phyloP scores from a whole-genome alignment of 2,888 invertebrate genomes.

The Gastracanthus pulcherrimus region DNA sequence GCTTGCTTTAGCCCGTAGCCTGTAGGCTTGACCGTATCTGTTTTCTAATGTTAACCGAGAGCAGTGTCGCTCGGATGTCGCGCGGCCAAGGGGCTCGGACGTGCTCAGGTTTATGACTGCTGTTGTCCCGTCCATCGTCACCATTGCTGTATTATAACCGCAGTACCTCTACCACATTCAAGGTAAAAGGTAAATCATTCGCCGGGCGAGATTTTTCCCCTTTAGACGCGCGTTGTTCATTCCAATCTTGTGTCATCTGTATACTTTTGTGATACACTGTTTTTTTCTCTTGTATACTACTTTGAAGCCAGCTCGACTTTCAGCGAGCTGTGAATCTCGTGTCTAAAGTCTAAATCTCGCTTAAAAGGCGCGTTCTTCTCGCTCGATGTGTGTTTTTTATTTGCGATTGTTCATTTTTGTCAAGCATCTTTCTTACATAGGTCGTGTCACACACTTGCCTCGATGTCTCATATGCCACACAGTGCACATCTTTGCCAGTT shows the following conservation, averaged over 20 bases:
- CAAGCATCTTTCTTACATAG: constrained; percentile 3
- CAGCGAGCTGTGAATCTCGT: not conserved
- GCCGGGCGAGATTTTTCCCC: constrained; percentile 60
- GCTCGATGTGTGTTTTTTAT: constrained; percentile 62
- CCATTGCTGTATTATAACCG: constrained; percentile 74
- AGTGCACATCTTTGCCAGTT: not conserved
- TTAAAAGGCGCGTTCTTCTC: constrained; percentile 16
- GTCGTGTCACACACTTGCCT: not conserved
- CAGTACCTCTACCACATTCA: constrained; percentile 72
- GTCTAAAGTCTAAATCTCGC: constrained; percentile 42
- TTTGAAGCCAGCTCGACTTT: not conserved
- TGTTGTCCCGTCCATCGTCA: constrained; percentile 75
- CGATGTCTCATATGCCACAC: constrained; percentile 2
- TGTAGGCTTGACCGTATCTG: constrained; percentile 66
- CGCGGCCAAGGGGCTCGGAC: constrained; percentile 72
- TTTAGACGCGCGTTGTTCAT: constrained; percentile 60
- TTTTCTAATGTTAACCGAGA: constrained; percentile 73
- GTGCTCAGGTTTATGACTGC: constrained; percentile 73
- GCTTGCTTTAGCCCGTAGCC: constrained; percentile 55
- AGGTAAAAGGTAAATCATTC: constrained; percentile 70
- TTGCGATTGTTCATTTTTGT: constrained; percentile 54
- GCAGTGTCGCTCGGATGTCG: constrained; percentile 73
- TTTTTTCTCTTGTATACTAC: not conserved
- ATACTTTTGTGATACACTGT: not conserved
- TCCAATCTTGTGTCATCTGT: not conserved